Evolutionary conservation across 2,888 invertebrate genomes (phyloP).

Genomic region (Eupithecia subfuscata): DNA sequence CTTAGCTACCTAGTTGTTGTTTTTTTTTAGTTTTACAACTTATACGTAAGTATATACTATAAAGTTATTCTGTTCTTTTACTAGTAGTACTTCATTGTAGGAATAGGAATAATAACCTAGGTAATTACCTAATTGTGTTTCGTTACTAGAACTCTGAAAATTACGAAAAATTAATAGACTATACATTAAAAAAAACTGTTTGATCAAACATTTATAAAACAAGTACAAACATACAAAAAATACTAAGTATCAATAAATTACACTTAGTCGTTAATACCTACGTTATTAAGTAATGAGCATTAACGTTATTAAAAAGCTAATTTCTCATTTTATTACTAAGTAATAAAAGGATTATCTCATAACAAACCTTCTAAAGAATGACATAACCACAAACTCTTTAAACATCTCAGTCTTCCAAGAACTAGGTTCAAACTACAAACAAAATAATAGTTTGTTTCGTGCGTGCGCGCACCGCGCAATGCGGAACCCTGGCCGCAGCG

Average conservation of each 20-base stretch:
- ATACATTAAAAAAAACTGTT: not conserved
- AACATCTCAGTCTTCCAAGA: not conserved
- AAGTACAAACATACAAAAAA: not conserved
- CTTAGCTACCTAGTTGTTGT: conserved; percentile 37
- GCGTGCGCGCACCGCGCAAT: conserved; percentile 58
- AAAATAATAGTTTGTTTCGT: conserved; percentile 52
- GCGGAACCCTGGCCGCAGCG: conserved; percentile 61
- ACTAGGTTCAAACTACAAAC: conserved; percentile 42
- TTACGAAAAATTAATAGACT: no score
- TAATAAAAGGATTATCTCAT: not conserved
- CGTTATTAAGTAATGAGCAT: not conserved
- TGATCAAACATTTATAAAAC: not conserved
- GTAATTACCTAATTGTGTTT: no score
- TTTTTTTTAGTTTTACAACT: not conserved
- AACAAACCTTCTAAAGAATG: not conserved
- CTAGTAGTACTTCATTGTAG: not conserved
- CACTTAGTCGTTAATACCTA: not conserved
- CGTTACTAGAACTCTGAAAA: not conserved
- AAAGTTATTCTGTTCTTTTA: no score
- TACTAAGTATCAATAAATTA: not conserved
- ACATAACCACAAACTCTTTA: not conserved
- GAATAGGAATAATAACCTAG: not conserved
- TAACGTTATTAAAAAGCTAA: not conserved
- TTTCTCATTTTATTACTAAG: not conserved
- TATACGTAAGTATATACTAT: no score